Base-by-base conservation (phyloP, 1,140 invertebrate species). In the Drosophila erecta region DNA sequence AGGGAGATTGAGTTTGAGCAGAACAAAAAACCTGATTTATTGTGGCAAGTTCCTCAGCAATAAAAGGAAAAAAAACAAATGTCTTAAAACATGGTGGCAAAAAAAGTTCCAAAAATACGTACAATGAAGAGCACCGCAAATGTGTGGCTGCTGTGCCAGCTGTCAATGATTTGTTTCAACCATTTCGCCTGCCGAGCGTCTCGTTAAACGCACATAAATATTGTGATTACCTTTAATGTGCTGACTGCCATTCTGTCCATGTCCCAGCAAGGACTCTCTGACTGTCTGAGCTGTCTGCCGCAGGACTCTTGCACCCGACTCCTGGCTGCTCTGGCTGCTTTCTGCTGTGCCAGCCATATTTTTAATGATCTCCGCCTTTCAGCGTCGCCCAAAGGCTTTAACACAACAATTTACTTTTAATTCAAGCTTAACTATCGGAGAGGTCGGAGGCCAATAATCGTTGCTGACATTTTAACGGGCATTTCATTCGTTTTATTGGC, bases 141-240 rank as follows among this genome's bases (percentile, higher is more conserved):
- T 76, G 71, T 80, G 51, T 43, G 57, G 54, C 33, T 60, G 58
- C 44, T 67, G 57, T 60, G 75, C 54, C 81, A 86, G 81, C 83
- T 86, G 81, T 81, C 81, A 87, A 86, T 86, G 83, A 86, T 87
- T 86, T 86, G 81, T 86, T 87, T 87, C 70, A 76, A 87, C 78
- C 75, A 87, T 76, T 78, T 87, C 54, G 73, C 59, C 64, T 64
- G 75, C 75, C 69, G 73, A 76, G 56, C 55, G 69, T 86, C 83
- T 86, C 83, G 69, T 86, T 86, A 86, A 86, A 81, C 69, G 78
- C 60, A 87, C 83, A 87, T 87, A 86, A 86, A 86, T 81, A 86
- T 87, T 71, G 79, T 86, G 79, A 79, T 86, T 86, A 87, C 83
- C 81, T 75, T 71, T 87, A 86, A 86, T 87, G 83, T 81, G 78